Evolutionary conservation across 2,797 vertebrate genomes (phyloP).

Genomic region (Malacoctenus gilli): DNA sequence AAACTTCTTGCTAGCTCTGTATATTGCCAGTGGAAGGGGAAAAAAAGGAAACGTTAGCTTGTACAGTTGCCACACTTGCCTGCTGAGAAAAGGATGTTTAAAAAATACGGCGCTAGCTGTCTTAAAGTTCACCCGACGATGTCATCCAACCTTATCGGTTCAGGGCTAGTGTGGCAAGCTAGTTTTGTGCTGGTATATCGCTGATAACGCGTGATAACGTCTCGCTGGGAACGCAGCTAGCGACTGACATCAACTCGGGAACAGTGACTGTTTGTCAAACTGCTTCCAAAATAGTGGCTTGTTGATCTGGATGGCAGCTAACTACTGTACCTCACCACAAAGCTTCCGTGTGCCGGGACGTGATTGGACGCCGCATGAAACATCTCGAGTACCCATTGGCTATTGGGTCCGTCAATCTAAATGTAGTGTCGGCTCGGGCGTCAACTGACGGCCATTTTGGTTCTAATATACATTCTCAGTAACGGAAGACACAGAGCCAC

Average conservation of each 20-base stretch:
- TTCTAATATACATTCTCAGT: constrained; percentile 14
- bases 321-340: constrained; percentile 66
- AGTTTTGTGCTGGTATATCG: constrained; percentile 56
- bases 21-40: background rate
- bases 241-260: too few species aligned
- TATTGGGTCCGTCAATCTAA: constrained; percentile 26
- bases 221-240: constrained; percentile 52
- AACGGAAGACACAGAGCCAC: constrained; percentile 9
- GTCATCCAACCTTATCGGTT: constrained; percentile 44
- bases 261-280: constrained; percentile 77
- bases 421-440: fast-evolving
- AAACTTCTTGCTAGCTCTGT: constrained; percentile 22
- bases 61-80: constrained; percentile 35
- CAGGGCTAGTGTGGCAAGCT: constrained; percentile 29
- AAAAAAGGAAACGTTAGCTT: constrained; percentile 14
- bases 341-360: constrained; percentile 28
- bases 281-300: constrained; percentile 74
- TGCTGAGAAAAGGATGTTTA: constrained; percentile 36
- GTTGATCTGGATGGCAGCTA: constrained; percentile 68
- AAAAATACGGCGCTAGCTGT: constrained; percentile 52
- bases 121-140: constrained; percentile 54
- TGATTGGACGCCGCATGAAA: constrained; percentile 61
- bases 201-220: constrained; percentile 37
- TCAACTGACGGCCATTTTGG: constrained; percentile 76
- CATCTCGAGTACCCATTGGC: constrained; percentile 52